These are phyloP conservation scores for Napeogenes sylphis DNA, from an alignment of 2,888 invertebrate genomes.

Conservation along the genomic window DNA sequence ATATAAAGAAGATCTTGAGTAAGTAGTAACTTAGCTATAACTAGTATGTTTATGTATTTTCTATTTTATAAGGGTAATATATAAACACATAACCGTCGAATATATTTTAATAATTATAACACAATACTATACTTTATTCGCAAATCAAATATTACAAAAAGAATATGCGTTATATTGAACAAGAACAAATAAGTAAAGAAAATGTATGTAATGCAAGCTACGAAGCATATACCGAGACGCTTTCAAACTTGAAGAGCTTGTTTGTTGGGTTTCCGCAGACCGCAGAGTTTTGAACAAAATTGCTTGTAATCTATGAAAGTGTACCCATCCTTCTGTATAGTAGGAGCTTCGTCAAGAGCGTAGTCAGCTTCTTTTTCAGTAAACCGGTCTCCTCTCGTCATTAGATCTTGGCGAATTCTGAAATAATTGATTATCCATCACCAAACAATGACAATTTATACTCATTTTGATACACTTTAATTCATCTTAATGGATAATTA, in stretches of 20 bases:
- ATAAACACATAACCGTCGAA: background rate
- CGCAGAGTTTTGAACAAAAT: slow-evolving; percentile 79
- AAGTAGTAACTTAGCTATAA: slow-evolving; percentile 59
- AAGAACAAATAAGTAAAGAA: slow-evolving; percentile 3
- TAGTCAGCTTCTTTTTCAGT: slow-evolving; percentile 79
- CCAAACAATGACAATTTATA: background rate
- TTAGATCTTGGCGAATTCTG: slow-evolving; percentile 81
- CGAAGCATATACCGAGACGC: background rate
- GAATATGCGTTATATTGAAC: background rate
- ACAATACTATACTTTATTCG: background rate
- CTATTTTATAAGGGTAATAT: too few relatives aligned
- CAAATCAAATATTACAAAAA: background rate
- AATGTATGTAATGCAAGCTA: background rate
- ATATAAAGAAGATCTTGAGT: slow-evolving; percentile 82
- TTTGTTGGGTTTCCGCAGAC: slow-evolving; percentile 72
- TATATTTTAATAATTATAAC: background rate
- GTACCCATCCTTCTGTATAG: slow-evolving; percentile 71
- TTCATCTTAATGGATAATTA: too few relatives aligned
- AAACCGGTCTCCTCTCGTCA: slow-evolving; percentile 81
- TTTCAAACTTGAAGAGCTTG: slow-evolving; percentile 31
- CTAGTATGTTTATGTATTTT: too few relatives aligned
- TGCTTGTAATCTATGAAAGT: slow-evolving; percentile 80
- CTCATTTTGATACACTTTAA: background rate
- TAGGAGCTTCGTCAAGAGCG: slow-evolving; percentile 80
- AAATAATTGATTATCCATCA: slow-evolving; percentile 7